Base-by-base conservation (phyloP, 2,113 vertebrate species). In the Nematolebias whitei region DNA sequence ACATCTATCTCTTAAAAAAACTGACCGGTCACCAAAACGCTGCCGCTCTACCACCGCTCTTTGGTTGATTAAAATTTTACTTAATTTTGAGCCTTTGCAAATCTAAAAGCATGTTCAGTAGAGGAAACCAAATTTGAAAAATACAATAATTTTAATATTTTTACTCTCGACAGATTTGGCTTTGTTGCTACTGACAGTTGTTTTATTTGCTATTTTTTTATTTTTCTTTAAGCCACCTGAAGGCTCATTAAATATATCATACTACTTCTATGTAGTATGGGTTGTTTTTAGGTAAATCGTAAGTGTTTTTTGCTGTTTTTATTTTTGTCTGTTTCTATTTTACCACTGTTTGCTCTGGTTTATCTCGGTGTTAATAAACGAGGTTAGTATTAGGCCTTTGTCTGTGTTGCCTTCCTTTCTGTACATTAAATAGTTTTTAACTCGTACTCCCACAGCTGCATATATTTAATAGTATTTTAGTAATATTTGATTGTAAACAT, bases 281-380 rank as follows among this genome's bases (percentile, higher is more conserved):
- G 5, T 67, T 75, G 20, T 16, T 41, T 56, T n/a, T 54, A 45
- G 3, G 22, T 29, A 11, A 71, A 16, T 62, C n/a, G n/a, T n/a
- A n/a, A n/a, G n/a, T 68, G 69, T 81, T 40, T 73, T 29, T 7
- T 29, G 26, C 7, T 29, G 26, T 3, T 29, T 29, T 29, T 29
- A 7, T 29, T 29, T 29, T 0, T 67, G 77, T 83, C 9, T 35
- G 32, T 35, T 35, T 35, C 5, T 35, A 10, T 35, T 35, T 35
- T 63, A 80, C 76, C 40, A 61, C 68, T 7, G 48, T n/a, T 75
- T 82, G 73, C 58, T 63, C 74, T 51, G 63, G 80, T 82, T 79
- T 82, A 67, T 74, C 56, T 71, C 39, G 63, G 78, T 87, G 48
- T 67, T 61, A 82, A 80, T 84, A 89, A 89, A 85, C 53, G 22